These are phyloP conservation scores for Opisthocomus hoazin DNA, from an alignment of 2,113 vertebrate genomes.

Conservation along the genomic window DNA sequence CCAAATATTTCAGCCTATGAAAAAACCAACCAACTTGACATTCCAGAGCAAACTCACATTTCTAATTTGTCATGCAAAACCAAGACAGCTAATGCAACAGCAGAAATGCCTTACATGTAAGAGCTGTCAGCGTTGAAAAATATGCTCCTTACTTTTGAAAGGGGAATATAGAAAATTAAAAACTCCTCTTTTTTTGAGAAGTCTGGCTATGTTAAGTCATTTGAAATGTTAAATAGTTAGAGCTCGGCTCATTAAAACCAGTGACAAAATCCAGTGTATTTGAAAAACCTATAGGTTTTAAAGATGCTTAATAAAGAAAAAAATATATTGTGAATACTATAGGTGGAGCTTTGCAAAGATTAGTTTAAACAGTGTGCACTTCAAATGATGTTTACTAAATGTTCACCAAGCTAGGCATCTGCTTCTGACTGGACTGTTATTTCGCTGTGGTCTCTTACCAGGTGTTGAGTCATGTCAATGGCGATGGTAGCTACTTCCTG, in stretches of 20 bases:
- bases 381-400: neutral
- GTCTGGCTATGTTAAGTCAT: neutral
- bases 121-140: neutral
- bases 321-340: neutral
- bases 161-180: neutral
- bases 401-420: neutral
- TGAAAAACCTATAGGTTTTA: neutral
- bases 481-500: constrained; percentile 91
- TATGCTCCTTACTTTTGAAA: neutral
- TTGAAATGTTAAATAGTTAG: neutral
- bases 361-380: neutral
- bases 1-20: constrained; percentile 93
- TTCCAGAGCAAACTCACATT: neutral
- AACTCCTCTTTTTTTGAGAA: neutral
- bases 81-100: neutral
- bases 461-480: constrained; percentile 92
- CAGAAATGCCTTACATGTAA: neutral
- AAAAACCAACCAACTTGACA: neutral
- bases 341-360: neutral
- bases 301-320: neutral
- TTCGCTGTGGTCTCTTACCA: constrained; percentile 73
- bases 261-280: neutral
- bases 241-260: neutral
- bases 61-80: neutral
- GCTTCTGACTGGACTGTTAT: neutral